Base-by-base conservation (phyloP, 2,113 vertebrate species). In the Cyprinodon brontotheroides region DNA sequence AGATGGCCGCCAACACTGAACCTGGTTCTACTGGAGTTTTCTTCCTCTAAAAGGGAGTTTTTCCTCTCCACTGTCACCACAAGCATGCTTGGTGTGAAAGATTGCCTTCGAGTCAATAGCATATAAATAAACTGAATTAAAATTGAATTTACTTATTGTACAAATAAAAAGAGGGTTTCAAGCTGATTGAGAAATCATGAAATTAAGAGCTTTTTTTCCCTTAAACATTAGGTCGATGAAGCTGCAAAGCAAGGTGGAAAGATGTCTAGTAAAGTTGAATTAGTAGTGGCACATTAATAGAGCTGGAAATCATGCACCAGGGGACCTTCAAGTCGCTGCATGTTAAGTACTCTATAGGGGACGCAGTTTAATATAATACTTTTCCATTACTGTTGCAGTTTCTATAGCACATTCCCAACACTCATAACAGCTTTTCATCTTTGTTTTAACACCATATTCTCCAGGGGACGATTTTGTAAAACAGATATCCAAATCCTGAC, bases 261-360 rank as follows among this genome's bases (percentile, higher is more conserved):
- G 7, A 57, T 3, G 17, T n/a, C 50, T n/a, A n/a, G 17, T n/a
- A 57, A 20, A 57, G 15, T 7, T 57, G 50, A 57, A 20, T n/a
- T 57, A 57, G 50, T n/a, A 57, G 50, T 68, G 5, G 39, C 64
- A 73, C 69, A 70, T 77, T 61, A 76, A 29, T 14, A 15, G 43
- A 4, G 12, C 13, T 80, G 77, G 82, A 87, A 91, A 85, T 10
- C 9, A 1, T 36, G 9, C 37, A 59, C 2, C 36, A 45, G 43
- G 65, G 67, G 13, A 76, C 6, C 66, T 68, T 87, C 90, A 82
- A 69, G 89, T 82, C 78, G 17, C 61, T 48, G 72, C 89, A 82
- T 87, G 88, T 70, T 60, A 14, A 70, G 9, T 75, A 40, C 84
- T 87, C 87, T 63, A 45, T n/a, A 77, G 82, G 63, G 82, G 50